phyloP scores from a whole-genome alignment of 2,113 vertebrate species.

The Ictidomys tridecemlineatus region DNA sequence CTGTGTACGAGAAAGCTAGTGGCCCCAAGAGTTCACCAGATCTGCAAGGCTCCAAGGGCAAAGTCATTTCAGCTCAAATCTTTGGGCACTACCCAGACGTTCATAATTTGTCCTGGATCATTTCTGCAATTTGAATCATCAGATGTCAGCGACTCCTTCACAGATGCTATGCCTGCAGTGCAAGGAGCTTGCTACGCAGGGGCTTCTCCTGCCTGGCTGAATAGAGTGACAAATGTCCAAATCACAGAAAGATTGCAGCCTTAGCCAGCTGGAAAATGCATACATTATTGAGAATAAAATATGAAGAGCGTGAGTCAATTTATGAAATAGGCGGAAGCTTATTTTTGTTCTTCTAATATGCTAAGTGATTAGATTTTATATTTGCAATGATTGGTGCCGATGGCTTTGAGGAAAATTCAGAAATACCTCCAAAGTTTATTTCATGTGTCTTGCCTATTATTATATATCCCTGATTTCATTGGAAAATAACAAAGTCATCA shows the following conservation, averaged over 20 bases:
- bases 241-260: constrained; percentile 63
- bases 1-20: not conserved
- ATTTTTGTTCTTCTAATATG: constrained; percentile 48
- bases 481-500: constrained; percentile 51
- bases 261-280: constrained; percentile 80
- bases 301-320: constrained; percentile 58
- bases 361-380: constrained; percentile 64
- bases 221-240: constrained; percentile 81
- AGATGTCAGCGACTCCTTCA: constrained; percentile 80
- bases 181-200: constrained; percentile 74
- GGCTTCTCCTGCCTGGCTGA: constrained; percentile 79
- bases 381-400: constrained; percentile 20
- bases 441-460: not conserved
- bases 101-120: constrained; percentile 82
- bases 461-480: not conserved
- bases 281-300: constrained; percentile 72
- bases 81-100: constrained; percentile 79
- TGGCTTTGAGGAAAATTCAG: not conserved
- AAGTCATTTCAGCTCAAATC: constrained; percentile 79
- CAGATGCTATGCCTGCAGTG: constrained; percentile 82
- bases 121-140: constrained; percentile 84
- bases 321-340: constrained; percentile 40
- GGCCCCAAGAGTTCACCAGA: constrained; percentile 60
- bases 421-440: not conserved
- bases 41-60: constrained; percentile 78